Evolutionary conservation across 2,888 invertebrate genomes (phyloP).

Genomic region (Cephalotes varians): DNA sequence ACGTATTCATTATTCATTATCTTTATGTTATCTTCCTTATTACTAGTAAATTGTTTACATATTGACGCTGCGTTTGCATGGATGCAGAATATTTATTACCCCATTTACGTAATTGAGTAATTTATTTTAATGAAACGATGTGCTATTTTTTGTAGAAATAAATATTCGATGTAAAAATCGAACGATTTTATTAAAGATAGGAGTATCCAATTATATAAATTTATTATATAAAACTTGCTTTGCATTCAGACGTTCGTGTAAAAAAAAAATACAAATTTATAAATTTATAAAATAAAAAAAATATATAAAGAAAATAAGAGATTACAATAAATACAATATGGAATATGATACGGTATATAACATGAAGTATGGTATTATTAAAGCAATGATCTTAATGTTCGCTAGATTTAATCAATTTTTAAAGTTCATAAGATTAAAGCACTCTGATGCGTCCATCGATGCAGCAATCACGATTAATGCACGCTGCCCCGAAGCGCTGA

Average conservation of each 20-base stretch:
- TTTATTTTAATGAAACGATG: neutral
- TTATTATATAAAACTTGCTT: neutral
- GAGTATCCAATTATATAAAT: neutral
- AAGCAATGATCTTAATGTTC: neutral
- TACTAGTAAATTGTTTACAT: neutral
- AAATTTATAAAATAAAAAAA: neutral
- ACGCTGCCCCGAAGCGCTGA: neutral
- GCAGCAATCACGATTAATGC: slow-evolving; percentile 18
- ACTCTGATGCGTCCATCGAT: slow-evolving; percentile 2
- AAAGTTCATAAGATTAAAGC: slow-evolving; percentile 17
- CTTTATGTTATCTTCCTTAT: neutral
- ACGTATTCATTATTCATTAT: slow-evolving; percentile 29
- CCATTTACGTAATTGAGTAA: slow-evolving; percentile 37
- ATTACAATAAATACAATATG: neutral
- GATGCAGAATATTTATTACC: neutral
- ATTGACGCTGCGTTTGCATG: neutral
- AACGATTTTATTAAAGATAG: neutral
- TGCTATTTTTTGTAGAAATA: neutral
- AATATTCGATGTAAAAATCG: neutral
- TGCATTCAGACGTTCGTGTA: neutral
- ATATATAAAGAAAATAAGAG: neutral
- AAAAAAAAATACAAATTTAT: neutral
- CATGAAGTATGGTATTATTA: neutral
- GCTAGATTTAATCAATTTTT: slow-evolving; percentile 22
- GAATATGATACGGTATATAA: neutral